Conservation (phyloP, 2,113 vertebrate genomes). For the Circaetus gallicus region DNA sequence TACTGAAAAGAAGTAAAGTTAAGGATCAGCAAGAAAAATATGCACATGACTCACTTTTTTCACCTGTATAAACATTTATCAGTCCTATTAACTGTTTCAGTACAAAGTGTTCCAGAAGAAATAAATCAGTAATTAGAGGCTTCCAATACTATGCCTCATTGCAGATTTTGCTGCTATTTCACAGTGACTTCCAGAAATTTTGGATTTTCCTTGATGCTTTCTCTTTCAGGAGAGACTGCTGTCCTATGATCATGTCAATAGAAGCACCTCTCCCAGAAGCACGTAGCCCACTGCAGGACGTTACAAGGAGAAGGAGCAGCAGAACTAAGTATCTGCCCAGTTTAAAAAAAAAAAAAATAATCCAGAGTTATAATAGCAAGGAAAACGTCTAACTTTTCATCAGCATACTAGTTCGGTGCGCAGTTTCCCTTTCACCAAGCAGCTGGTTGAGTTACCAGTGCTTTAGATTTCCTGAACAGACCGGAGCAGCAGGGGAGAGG, state of each 20-base stretch:
- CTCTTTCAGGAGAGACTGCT: background rate
- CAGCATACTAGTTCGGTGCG: background rate
- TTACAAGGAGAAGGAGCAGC: background rate
- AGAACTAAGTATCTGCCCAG: background rate
- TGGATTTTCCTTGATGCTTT: background rate
- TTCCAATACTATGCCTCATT: background rate
- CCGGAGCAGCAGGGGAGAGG: background rate
- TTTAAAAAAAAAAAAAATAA: background rate
- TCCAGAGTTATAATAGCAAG: background rate
- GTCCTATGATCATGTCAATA: background rate
- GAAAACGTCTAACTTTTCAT: background rate
- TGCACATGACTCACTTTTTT: background rate
- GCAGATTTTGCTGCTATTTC: background rate
- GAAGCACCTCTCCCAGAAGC: background rate
- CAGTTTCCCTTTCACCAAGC: background rate
- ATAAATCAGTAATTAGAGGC: background rate
- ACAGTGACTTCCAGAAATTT: background rate
- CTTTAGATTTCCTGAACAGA: background rate
- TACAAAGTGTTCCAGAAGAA: background rate
- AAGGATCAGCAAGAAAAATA: background rate
- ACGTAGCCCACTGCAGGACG: fast-evolving
- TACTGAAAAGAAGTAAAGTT: background rate
- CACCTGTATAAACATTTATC: background rate
- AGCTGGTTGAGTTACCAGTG: background rate
- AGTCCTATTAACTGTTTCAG: background rate